phyloP scores from a whole-genome alignment of 2,797 vertebrate species.

The Enoplosus armatus region DNA sequence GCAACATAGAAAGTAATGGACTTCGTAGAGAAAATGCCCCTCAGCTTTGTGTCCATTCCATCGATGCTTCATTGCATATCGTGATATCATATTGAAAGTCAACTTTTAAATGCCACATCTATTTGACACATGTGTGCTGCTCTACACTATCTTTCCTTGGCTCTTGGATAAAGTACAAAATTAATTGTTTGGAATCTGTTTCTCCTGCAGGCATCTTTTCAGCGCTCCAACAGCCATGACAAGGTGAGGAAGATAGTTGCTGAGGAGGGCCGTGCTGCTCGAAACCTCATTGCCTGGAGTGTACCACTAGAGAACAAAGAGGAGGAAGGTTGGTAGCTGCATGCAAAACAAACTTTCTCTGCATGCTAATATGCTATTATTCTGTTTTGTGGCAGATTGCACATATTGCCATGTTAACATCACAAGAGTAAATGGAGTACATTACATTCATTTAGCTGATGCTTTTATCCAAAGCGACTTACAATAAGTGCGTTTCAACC shows the following conservation, averaged over 20 bases:
- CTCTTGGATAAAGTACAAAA: background rate
- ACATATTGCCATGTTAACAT: background rate
- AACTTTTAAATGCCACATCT: background rate
- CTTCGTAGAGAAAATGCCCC: background rate
- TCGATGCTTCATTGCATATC: background rate
- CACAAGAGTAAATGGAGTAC: background rate
- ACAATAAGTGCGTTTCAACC: too few species aligned
- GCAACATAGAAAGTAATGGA: background rate
- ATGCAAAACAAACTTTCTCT: slow-evolving; percentile 20
- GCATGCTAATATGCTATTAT: background rate
- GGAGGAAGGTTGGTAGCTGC: slow-evolving; percentile 89
- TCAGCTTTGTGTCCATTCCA: background rate
- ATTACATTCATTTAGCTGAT: too few species aligned
- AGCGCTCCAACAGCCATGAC: slow-evolving; percentile 98
- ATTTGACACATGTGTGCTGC: background rate
- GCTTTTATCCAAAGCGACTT: too few species aligned
- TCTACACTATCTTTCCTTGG: background rate
- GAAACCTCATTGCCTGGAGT: slow-evolving; percentile 98
- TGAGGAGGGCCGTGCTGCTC: slow-evolving; percentile 95
- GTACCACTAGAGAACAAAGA: slow-evolving; percentile 96
- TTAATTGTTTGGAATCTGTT: slow-evolving; percentile 9
- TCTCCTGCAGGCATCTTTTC: slow-evolving; percentile 91
- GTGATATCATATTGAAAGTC: background rate
- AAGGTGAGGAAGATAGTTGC: slow-evolving; percentile 98
- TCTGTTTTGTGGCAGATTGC: background rate